Percentiles rank a stretch among this genome's conserved stretches.
Conservation (phyloP, 2,113 vertebrate species). For the Campylomormyrus numenius region DNA sequence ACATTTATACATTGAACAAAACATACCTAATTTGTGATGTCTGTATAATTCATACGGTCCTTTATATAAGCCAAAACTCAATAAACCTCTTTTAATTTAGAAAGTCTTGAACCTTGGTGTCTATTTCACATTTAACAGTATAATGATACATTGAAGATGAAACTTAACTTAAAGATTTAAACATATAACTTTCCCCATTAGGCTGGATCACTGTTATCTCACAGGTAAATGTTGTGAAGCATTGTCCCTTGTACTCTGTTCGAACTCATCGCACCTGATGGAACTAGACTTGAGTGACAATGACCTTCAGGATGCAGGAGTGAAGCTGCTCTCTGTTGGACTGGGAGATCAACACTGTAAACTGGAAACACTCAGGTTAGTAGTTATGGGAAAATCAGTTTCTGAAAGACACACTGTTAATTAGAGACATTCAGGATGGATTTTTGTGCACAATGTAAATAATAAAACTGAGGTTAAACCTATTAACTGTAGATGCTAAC, state of each 20-base stretch:
- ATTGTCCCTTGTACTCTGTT: neutral
- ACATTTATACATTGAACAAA: no score
- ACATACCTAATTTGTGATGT: neutral
- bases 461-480: no score
- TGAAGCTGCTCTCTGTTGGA: neutral
- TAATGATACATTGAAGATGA: neutral
- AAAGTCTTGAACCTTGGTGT: neutral
- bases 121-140: neutral
- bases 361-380: constrained; percentile 8
- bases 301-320: constrained; percentile 5
- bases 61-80: neutral
- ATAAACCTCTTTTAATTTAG: no score
- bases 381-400: neutral
- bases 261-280: neutral
- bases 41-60: neutral
- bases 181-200: neutral
- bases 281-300: constrained; percentile 4
- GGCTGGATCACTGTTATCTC: neutral
- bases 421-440: no score
- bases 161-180: neutral
- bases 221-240: neutral
- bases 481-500: neutral
- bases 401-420: neutral
- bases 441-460: no score
- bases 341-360: constrained; percentile 2